Evolutionary conservation across 2,113 vertebrate species (phyloP).

Genomic region (Odontophorus gujanensis): DNA sequence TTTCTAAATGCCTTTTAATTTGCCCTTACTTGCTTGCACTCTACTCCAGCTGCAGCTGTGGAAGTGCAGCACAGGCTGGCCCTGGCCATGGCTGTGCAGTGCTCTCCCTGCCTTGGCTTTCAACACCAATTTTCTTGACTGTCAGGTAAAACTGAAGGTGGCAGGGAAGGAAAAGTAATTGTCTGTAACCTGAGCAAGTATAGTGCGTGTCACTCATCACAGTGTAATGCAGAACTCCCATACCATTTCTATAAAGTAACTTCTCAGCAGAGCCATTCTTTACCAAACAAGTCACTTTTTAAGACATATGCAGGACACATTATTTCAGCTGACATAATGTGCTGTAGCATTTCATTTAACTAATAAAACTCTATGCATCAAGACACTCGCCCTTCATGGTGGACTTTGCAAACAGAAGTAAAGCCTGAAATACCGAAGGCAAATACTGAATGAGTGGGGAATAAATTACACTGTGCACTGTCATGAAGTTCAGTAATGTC

Average conservation of each 20-base stretch:
- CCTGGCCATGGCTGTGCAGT: no score
- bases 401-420: not conserved
- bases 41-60: not conserved
- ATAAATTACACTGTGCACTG: not conserved
- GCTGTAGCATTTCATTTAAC: not conserved
- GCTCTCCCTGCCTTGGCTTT: not conserved
- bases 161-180: not conserved
- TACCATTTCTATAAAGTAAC: not conserved
- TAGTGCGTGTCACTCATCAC: not conserved
- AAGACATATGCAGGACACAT: not conserved
- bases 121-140: not conserved
- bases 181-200: not conserved
- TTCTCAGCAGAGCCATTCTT: not conserved
- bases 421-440: not conserved
- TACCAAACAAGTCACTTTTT: not conserved
- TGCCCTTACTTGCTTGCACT: fast-evolving
- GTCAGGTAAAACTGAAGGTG: not conserved
- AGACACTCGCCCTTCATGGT: not conserved
- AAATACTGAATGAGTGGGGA: not conserved
- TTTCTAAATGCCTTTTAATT: not conserved
- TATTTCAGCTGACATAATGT: not conserved
- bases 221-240: not conserved
- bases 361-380: not conserved
- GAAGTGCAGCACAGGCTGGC: not conserved
- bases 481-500: not conserved